Percentiles rank a stretch among this genome's conserved stretches.
Conservation (phyloP, 1,140 invertebrate species). For the Zaprionus capensis region DNA sequence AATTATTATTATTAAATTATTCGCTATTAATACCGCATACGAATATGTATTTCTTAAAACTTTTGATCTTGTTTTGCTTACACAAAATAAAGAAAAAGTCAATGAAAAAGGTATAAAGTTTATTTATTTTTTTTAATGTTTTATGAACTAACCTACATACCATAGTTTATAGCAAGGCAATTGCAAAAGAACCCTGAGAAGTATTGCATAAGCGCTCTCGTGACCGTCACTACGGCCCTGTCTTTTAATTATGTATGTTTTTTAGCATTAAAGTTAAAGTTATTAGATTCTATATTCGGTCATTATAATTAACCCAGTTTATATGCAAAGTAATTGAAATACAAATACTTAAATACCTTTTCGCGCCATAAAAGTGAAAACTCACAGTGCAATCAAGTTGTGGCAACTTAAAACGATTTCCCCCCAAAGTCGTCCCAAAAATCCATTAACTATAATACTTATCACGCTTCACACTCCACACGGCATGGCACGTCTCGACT, state of each 20-base stretch:
- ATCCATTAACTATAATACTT: constrained; percentile 71
- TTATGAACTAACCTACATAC: no score
- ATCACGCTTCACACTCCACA: constrained; percentile 76
- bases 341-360: constrained; percentile 17
- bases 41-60: no score
- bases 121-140: no score
- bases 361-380: constrained; percentile 14
- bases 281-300: neutral
- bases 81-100: no score
- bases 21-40: no score
- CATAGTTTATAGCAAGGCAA: no score
- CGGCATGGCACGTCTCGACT: constrained; percentile 64
- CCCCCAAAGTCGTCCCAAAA: constrained; percentile 30
- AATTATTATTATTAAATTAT: no score
- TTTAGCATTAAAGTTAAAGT: neutral
- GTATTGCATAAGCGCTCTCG: no score
- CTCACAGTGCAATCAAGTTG: constrained; percentile 36
- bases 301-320: neutral
- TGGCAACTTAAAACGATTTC: constrained; percentile 24
- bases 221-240: no score
- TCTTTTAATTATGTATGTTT: neutral
- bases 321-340: constrained; percentile 19
- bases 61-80: no score
- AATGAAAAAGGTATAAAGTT: no score
- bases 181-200: no score